These are phyloP conservation scores for Mythimna loreyi DNA, from an alignment of 2,888 invertebrate genomes.

Conservation along the genomic window DNA sequence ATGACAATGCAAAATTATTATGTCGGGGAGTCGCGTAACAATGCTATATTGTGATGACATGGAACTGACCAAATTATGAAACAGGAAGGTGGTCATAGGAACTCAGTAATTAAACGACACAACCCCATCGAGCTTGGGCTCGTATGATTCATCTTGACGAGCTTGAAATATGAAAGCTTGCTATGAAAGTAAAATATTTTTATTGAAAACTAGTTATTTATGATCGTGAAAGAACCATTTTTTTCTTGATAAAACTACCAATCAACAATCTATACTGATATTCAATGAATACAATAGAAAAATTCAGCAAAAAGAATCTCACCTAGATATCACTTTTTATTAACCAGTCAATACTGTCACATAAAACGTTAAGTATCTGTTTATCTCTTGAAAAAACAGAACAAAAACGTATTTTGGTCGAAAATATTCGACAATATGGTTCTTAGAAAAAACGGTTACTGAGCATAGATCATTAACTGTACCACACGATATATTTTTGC, in stretches of 20 bases:
- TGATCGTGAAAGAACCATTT: too few relatives aligned
- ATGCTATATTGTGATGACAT: too few relatives aligned
- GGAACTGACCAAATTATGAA: too few relatives aligned
- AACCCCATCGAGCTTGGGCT: too few relatives aligned
- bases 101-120: too few relatives aligned
- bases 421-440: conserved; percentile 13
- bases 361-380: conserved; percentile 11
- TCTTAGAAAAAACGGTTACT: background rate
- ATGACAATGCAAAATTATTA: too few relatives aligned
- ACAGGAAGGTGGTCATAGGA: too few relatives aligned
- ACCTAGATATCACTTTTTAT: background rate
- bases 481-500: conserved; percentile 4
- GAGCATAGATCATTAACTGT: conserved; percentile 21
- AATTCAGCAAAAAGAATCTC: background rate
- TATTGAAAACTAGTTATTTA: too few relatives aligned
- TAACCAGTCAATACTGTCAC: background rate
- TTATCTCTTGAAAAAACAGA: conserved; percentile 11
- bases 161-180: too few relatives aligned
- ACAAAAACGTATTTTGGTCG: conserved; percentile 1
- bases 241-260: background rate
- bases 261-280: background rate
- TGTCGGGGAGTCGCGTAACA: too few relatives aligned
- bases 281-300: background rate
- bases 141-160: too few relatives aligned
- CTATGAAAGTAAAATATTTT: too few relatives aligned